A percentile compares a stretch with the other conserved stretches of the same genome.
Conservation (phyloP, 2,888 invertebrate species). For the Lepidocyrtoides sp. region DNA sequence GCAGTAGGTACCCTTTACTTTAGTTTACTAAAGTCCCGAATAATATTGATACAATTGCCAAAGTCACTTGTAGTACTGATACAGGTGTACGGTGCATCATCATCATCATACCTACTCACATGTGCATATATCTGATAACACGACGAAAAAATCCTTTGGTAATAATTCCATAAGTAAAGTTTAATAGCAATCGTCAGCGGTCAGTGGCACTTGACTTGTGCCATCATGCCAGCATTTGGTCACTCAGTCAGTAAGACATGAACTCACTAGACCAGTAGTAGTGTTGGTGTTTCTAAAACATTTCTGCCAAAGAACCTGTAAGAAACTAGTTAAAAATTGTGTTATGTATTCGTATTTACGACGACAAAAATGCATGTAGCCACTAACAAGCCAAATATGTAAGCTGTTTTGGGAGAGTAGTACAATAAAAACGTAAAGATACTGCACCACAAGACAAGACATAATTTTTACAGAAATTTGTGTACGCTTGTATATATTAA, state of each 20-base stretch:
- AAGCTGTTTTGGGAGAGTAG: conserved; percentile 69
- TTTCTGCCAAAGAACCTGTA: neutral
- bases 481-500: conserved; percentile 19
- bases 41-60: neutral
- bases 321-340: conserved; percentile 25
- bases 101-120: neutral
- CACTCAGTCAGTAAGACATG: conserved; percentile 78
- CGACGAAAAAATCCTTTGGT: conserved; percentile 53
- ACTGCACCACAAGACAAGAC: conserved; percentile 62
- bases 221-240: conserved; percentile 78
- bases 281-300: conserved; percentile 17
- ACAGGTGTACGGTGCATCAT: conserved; percentile 49
- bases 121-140: conserved; percentile 19
- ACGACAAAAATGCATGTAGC: conserved; percentile 42
- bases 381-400: too few relatives aligned
- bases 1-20: neutral
- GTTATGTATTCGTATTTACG: conserved; percentile 45
- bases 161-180: conserved; percentile 73
- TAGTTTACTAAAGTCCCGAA: neutral
- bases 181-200: conserved; percentile 76
- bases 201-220: conserved; percentile 80
- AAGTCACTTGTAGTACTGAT: neutral
- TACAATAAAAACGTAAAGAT: conserved; percentile 60
- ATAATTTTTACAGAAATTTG: conserved; percentile 63
- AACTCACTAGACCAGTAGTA: conserved; percentile 57